phyloP scores from a whole-genome alignment of 2,797 vertebrate species.

The Lagorchestes hirsutus region DNA sequence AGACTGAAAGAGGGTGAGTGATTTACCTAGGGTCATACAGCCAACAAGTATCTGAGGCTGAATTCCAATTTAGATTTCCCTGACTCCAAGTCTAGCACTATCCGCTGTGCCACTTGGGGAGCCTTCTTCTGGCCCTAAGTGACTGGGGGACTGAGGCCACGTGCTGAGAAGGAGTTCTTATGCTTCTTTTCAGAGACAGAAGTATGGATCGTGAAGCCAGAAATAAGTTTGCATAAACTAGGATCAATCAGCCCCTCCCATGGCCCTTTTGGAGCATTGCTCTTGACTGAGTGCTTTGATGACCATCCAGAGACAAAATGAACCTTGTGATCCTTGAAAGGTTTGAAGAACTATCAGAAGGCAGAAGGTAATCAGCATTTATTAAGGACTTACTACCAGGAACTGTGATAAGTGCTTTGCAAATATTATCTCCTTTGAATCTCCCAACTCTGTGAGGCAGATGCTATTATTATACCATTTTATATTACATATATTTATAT shows the following conservation, averaged over 20 bases:
- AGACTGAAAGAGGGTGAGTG: too few species aligned
- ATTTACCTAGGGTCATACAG: background rate
- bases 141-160: background rate
- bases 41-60: background rate
- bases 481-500: too few species aligned
- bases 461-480: background rate
- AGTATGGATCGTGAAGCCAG: background rate
- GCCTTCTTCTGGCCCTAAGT: background rate
- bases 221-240: background rate
- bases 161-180: background rate
- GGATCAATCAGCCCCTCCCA: background rate
- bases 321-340: background rate
- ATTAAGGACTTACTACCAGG: background rate
- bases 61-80: background rate
- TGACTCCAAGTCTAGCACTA: background rate
- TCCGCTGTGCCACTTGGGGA: background rate
- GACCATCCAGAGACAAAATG: background rate
- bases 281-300: background rate
- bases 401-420: background rate
- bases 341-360: background rate
- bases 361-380: background rate
- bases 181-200: background rate
- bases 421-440: background rate
- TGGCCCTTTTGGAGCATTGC: background rate
- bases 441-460: background rate